phyloP scores from a whole-genome alignment of 2,888 invertebrate genomes.

The Caenorhabditis sinica region DNA sequence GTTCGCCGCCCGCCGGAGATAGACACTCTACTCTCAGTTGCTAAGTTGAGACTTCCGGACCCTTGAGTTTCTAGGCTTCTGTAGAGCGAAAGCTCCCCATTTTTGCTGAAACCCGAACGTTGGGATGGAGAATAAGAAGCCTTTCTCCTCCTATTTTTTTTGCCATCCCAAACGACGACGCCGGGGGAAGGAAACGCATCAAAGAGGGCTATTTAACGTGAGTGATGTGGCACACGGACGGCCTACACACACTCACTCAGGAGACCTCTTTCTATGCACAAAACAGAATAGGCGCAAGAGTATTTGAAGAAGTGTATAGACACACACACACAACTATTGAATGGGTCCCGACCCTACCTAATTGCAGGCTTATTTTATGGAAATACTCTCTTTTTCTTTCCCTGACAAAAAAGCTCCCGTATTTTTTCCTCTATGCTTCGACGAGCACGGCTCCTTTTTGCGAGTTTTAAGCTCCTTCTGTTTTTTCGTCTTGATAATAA shows the following conservation, averaged over 20 bases:
- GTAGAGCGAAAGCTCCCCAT: slow-evolving; percentile 26
- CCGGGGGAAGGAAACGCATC: slow-evolving; percentile 29
- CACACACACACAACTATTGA: slow-evolving; percentile 36
- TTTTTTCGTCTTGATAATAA: slow-evolving; percentile 7
- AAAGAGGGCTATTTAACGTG: slow-evolving; percentile 60
- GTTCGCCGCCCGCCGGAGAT: too few species aligned
- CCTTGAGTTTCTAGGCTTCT: too few species aligned
- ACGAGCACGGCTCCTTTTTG: background rate
- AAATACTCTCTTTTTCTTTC: slow-evolving; percentile 15
- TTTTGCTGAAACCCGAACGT: background rate
- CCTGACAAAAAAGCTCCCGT: background rate
- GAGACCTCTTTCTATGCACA: background rate
- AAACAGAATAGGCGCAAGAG: slow-evolving; percentile 7
- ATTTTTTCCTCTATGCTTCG: background rate
- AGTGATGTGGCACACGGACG: slow-evolving; percentile 51
- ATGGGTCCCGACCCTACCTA: slow-evolving; percentile 42
- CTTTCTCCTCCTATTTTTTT: background rate
- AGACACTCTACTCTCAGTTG: too few species aligned
- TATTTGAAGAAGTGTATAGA: slow-evolving; percentile 23
- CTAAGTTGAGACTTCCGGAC: too few species aligned
- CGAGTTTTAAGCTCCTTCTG: slow-evolving; percentile 1
- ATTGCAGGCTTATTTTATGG: slow-evolving; percentile 62
- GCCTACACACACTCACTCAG: background rate
- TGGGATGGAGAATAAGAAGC: too few species aligned
- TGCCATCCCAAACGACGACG: background rate